A percentile compares a stretch with the other conserved stretches of the same genome.
phyloP scores from a whole-genome alignment of 2,113 vertebrate genomes.

The Speoplatyrhinus poulsoni region DNA sequence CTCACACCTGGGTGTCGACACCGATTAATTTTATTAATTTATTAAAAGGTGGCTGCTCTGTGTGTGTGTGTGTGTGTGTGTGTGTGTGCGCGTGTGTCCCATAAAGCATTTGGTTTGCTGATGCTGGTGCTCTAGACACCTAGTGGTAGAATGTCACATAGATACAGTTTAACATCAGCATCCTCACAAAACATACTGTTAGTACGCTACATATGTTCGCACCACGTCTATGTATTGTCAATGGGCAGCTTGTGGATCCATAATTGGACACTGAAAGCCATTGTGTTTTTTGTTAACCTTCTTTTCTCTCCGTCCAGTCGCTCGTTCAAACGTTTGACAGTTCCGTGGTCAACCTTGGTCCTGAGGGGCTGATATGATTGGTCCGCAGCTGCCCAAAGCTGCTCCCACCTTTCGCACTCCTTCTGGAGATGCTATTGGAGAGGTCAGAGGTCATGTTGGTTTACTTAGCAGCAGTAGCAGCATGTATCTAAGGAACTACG shows the following conservation, averaged over 20 bases:
- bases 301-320: slow-evolving; percentile 63
- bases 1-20: slow-evolving; percentile 77
- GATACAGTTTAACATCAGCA: too few species aligned
- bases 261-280: background rate
- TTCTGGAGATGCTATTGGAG: slow-evolving; percentile 79
- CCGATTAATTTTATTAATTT: too few species aligned
- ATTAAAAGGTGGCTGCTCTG: too few species aligned
- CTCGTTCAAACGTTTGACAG: slow-evolving; percentile 71
- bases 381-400: slow-evolving; percentile 73
- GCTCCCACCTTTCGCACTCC: slow-evolving; percentile 68
- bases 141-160: too few species aligned
- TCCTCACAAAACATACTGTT: too few species aligned
- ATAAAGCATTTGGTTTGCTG: too few species aligned
- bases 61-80: too few species aligned
- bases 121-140: too few species aligned
- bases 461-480: background rate
- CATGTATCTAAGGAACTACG: background rate
- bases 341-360: slow-evolving; percentile 65
- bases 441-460: background rate
- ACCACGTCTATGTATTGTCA: too few species aligned
- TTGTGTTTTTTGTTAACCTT: slow-evolving; percentile 63
- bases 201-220: too few species aligned
- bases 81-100: too few species aligned
- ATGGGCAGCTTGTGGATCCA: background rate
- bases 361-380: slow-evolving; percentile 69